phyloP scores from a whole-genome alignment of 2,888 invertebrate species.

The Caenorhabditis sinica region DNA sequence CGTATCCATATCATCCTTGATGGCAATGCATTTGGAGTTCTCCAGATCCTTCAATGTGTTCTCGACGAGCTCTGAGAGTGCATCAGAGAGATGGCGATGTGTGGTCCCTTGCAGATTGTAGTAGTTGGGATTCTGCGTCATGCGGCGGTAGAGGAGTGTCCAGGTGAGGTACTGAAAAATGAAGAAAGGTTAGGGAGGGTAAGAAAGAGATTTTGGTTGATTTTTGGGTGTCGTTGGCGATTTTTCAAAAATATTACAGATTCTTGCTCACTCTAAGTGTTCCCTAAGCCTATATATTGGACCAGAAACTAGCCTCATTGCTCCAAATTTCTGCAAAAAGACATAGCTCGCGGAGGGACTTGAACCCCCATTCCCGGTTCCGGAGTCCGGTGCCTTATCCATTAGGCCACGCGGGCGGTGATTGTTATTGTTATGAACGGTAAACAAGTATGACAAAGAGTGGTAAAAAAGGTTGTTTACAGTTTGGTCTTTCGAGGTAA shows the following conservation, averaged over 20 bases:
- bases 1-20: slow-evolving; percentile 98
- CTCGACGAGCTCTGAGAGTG: slow-evolving; percentile 97
- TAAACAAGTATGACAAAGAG: too few species aligned
- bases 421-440: neutral
- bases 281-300: too few species aligned
- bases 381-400: slow-evolving; percentile 71
- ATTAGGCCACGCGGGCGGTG: slow-evolving; percentile 69
- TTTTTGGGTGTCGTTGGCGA: neutral
- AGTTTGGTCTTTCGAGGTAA: too few species aligned
- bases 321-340: too few species aligned
- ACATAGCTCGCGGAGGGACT: slow-evolving; percentile 72
- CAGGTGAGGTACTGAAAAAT: slow-evolving; percentile 91
- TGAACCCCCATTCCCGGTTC: slow-evolving; percentile 72
- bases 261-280: too few species aligned
- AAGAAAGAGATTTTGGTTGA: too few species aligned
- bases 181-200: too few species aligned
- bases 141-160: slow-evolving; percentile 96
- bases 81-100: slow-evolving; percentile 93
- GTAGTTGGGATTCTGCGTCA: slow-evolving; percentile 99
- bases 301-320: too few species aligned
- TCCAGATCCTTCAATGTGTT: slow-evolving; percentile 89
- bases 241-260: too few species aligned
- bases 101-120: slow-evolving; percentile 91
- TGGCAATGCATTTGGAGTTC: slow-evolving; percentile 89
- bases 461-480: too few species aligned